phyloP scores from a whole-genome alignment of 30 jellyfish, hydroid and myxozoan species.

The Hydractinia symbiolongicarpus region DNA sequence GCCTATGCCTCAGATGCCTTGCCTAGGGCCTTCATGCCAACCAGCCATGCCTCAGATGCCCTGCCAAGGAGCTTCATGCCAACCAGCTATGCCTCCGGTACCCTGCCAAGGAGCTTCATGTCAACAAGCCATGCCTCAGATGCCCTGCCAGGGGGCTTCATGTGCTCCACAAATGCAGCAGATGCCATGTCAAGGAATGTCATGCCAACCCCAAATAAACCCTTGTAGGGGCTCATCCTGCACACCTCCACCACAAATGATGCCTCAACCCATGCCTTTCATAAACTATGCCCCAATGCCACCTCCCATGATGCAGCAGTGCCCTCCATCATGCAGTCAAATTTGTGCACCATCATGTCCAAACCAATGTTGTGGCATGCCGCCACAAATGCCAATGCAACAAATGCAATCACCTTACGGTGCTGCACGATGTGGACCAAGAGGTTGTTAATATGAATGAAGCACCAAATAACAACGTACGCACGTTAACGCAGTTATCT shows the following conservation, averaged over 20 bases:
- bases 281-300: constrained; percentile 19
- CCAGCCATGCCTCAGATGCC: constrained; percentile 24
- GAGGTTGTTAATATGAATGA: not conserved
- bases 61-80: constrained; percentile 30
- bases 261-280: constrained; percentile 53
- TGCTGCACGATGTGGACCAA: constrained; percentile 21
- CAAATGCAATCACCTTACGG: not conserved
- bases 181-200: constrained; percentile 37
- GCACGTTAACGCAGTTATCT: no score
- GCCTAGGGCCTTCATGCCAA: constrained; percentile 27
- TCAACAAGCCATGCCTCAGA: not conserved
- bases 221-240: constrained; percentile 46
- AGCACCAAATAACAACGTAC: not conserved
- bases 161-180: constrained; percentile 3
- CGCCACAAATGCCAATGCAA: constrained; percentile 21
- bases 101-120: constrained; percentile 38
- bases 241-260: constrained; percentile 48
- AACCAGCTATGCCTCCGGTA: constrained; percentile 19
- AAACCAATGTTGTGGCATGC: constrained; percentile 53
- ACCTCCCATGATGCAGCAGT: constrained; percentile 33
- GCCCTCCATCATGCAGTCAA: constrained; percentile 76
- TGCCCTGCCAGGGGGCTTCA: constrained; percentile 17
- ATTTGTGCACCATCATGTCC: constrained; percentile 90
- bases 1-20: constrained; percentile 38
- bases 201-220: constrained; percentile 69